Evolutionary conservation across 2,797 vertebrate species (phyloP).

Genomic region (Danio tinwini): DNA sequence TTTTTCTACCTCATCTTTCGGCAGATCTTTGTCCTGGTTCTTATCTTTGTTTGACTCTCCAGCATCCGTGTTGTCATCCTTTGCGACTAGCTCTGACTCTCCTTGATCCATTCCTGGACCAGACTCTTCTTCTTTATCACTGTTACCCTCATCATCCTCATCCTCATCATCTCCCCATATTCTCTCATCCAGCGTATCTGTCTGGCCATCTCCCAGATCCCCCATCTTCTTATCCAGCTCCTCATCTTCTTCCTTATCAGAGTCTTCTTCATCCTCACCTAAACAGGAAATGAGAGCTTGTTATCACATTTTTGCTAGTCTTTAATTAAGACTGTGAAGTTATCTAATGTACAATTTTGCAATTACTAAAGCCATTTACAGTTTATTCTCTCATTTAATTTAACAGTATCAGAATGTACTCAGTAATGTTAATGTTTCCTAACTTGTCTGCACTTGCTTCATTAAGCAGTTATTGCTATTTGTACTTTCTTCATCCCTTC

Average conservation of each 20-base stretch:
- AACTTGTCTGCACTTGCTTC: too few species aligned
- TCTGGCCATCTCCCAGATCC: slow-evolving; percentile 88
- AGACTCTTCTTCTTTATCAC: slow-evolving; percentile 86
- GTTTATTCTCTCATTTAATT: neutral
- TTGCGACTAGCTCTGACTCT: slow-evolving; percentile 91
- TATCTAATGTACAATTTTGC: neutral
- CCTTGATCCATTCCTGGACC: slow-evolving; percentile 96
- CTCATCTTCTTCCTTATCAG: slow-evolving; percentile 83
- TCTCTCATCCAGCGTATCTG: slow-evolving; percentile 93
- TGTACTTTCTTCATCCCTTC: too few species aligned
- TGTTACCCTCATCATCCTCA: slow-evolving; percentile 77
- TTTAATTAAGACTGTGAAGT: neutral
- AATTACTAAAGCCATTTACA: neutral
- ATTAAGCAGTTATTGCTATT: too few species aligned
- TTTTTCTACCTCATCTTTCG: slow-evolving; percentile 73
- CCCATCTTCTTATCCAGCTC: slow-evolving; percentile 98
- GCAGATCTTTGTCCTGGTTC: slow-evolving; percentile 77
- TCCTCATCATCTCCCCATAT: slow-evolving; percentile 93
- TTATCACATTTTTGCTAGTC: neutral
- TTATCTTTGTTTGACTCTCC: slow-evolving; percentile 83
- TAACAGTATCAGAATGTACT: too few species aligned
- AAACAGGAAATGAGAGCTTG: slow-evolving; percentile 23
- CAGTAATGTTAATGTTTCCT: too few species aligned
- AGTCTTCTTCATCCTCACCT: slow-evolving; percentile 83
- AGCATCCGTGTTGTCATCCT: slow-evolving; percentile 87